Conservation (phyloP, 2,113 vertebrate species). For the Apistogramma diplotaenia region DNA sequence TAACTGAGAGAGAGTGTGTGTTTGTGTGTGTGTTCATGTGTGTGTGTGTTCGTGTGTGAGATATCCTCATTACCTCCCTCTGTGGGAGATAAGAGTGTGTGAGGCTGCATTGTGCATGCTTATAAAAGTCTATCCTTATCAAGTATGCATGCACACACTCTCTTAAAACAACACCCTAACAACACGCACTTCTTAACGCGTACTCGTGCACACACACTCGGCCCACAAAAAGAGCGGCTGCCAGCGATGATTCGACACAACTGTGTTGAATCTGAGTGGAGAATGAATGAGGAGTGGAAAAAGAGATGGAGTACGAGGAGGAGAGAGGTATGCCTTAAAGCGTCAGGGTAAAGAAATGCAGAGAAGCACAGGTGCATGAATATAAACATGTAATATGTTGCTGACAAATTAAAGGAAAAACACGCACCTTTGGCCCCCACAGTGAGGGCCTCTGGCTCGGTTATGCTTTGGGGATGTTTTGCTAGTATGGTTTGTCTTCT, state of each 20-base stretch:
- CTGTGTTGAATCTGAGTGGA: slow-evolving; percentile 41
- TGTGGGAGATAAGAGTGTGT: slow-evolving; percentile 74
- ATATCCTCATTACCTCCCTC: slow-evolving; percentile 75
- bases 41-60: slow-evolving; percentile 39
- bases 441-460: neutral
- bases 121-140: slow-evolving; percentile 71
- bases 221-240: slow-evolving; percentile 37
- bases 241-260: slow-evolving; percentile 57
- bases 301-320: neutral
- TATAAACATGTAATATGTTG: neutral
- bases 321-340: neutral
- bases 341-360: neutral
- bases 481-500: neutral
- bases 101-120: slow-evolving; percentile 72
- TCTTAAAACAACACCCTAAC: slow-evolving; percentile 1
- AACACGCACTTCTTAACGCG: slow-evolving; percentile 2
- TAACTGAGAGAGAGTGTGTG: slow-evolving; percentile 49
- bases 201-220: slow-evolving; percentile 13
- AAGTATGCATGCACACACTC: slow-evolving; percentile 62
- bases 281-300: slow-evolving; percentile 39
- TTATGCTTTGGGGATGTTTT: neutral
- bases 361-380: neutral
- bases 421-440: neutral
- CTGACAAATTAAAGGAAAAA: neutral
- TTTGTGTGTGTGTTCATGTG: slow-evolving; percentile 27